Percentiles rank a stretch among this genome's conserved stretches.
Evolutionary conservation across 1,140 invertebrate species (phyloP).

Genomic region (Ostrea denselamellosa): DNA sequence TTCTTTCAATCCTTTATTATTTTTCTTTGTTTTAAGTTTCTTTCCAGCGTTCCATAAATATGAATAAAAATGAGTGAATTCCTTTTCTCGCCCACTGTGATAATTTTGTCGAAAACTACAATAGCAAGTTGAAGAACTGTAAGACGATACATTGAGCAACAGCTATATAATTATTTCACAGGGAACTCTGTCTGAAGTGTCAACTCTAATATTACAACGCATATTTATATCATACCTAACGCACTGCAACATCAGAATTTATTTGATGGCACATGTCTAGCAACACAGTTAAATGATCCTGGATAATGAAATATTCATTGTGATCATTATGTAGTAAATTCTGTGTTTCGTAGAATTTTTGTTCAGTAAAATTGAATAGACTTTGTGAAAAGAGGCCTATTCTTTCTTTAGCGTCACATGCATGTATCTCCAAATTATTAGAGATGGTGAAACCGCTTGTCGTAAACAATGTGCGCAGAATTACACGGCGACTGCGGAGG

Average conservation of each 20-base stretch:
- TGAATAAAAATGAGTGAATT: too few relatives aligned
- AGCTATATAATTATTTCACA: too few relatives aligned
- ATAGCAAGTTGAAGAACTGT: not conserved
- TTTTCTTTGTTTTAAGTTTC: too few relatives aligned
- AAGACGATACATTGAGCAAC: not conserved
- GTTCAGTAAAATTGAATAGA: not conserved
- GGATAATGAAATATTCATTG: not conserved
- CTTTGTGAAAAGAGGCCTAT: not conserved
- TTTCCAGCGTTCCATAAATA: too few relatives aligned
- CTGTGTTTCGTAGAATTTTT: not conserved
- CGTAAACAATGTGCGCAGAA: not conserved
- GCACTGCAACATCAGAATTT: not conserved
- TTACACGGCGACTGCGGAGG: not conserved
- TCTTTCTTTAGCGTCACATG: not conserved
- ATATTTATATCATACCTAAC: not conserved
- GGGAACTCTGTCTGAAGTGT: not conserved
- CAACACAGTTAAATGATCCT: not conserved
- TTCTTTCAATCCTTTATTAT: too few relatives aligned
- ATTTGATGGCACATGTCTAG: not conserved
- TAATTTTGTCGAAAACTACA: too few relatives aligned
- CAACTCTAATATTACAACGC: not conserved
- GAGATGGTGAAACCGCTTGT: not conserved
- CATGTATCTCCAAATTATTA: not conserved
- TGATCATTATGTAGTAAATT: not conserved
- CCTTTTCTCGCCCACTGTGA: too few relatives aligned